Percentiles rank a stretch among this genome's conserved stretches.
Conservation (phyloP, 2,888 invertebrate species). For the Mythimna impura region DNA sequence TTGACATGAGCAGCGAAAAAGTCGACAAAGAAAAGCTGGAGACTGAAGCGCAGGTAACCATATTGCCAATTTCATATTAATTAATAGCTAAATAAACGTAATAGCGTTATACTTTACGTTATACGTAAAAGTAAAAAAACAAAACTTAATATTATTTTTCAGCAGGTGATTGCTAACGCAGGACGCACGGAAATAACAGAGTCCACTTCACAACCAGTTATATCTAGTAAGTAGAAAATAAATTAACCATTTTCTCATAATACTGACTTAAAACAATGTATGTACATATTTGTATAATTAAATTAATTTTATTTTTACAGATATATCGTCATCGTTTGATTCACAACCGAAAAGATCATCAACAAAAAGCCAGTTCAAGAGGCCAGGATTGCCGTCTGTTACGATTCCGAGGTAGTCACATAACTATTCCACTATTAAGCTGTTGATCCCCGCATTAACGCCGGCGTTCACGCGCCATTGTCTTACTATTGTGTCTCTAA, state of each 20-base stretch:
- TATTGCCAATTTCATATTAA: conserved; percentile 1
- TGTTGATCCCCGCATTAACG: too few species aligned
- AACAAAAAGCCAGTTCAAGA: conserved; percentile 84
- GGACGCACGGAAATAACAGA: conserved; percentile 86
- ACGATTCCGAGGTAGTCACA: conserved; percentile 80
- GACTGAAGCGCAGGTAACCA: conserved; percentile 79
- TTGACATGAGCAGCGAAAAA: conserved; percentile 91
- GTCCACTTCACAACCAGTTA: conserved; percentile 85
- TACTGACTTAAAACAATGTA: background rate
- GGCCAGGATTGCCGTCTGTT: conserved; percentile 82
- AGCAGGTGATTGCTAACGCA: conserved; percentile 77
- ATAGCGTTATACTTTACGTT: background rate
- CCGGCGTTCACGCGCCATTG: too few species aligned
- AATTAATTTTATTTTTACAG: conserved; percentile 63
- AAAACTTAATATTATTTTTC: conserved; percentile 32
- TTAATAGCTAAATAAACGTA: background rate
- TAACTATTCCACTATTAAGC: background rate
- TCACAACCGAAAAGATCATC: conserved; percentile 83
- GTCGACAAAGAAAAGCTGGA: conserved; percentile 91
- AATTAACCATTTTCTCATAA: background rate
- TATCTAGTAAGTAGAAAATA: conserved; percentile 80
- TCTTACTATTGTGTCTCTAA: too few species aligned
- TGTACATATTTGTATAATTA: background rate
- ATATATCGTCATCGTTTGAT: conserved; percentile 82
- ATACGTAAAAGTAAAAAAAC: background rate